These are phyloP conservation scores for Sebastes glaucus DNA, from an alignment of 2,797 vertebrate genomes.

Conservation along the genomic window DNA sequence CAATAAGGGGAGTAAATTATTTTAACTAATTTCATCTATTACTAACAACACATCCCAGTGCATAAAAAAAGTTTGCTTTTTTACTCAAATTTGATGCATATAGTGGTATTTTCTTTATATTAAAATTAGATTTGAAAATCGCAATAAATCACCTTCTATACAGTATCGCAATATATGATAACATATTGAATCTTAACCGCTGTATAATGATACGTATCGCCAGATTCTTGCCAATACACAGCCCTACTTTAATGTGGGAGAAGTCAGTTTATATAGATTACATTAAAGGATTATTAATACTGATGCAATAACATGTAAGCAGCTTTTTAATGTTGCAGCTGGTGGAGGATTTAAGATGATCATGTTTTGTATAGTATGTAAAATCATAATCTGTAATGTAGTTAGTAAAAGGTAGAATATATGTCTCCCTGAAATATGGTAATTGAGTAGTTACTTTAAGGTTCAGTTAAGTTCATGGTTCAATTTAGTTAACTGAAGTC, in stretches of 20 bases:
- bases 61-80: no score
- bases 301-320: neutral
- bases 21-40: no score
- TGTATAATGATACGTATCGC: no score
- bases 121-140: no score
- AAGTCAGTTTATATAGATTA: neutral
- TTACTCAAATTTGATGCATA: accelerated
- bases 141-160: accelerated
- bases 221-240: no score
- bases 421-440: neutral
- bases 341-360: neutral
- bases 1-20: no score
- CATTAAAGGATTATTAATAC: neutral
- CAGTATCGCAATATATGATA: no score
- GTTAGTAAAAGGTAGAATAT: neutral
- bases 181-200: no score
- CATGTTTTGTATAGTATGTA: neutral
- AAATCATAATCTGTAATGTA: neutral
- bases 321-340: neutral
- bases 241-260: accelerated
- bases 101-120: accelerated
- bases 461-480: neutral
- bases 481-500: no score
- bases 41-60: no score
- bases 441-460: neutral